phyloP scores from a whole-genome alignment of 30 jellyfish, hydroid and myxozoan genomes.

The Mastigias papua region DNA sequence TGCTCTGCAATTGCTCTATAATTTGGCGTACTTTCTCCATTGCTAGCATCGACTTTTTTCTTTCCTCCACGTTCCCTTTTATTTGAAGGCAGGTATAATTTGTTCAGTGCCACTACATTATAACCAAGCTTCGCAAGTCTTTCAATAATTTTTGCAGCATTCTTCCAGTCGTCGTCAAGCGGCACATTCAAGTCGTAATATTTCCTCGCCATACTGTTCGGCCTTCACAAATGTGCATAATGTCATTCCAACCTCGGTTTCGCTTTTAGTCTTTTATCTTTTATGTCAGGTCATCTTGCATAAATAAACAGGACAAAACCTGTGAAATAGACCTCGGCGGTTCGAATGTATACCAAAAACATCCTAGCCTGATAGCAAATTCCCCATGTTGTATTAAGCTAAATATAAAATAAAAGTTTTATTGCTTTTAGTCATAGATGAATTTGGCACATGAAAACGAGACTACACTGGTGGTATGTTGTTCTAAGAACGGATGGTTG shows the following conservation, averaged over 20 bases:
- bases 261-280: background rate
- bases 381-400: no score
- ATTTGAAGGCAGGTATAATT: slow-evolving; percentile 1
- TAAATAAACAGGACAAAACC: no score
- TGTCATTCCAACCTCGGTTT: background rate
- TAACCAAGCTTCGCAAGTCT: slow-evolving; percentile 52
- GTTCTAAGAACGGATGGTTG: slow-evolving; percentile 18
- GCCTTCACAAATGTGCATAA: background rate
- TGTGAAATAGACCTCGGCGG: no score
- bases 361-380: no score
- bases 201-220: slow-evolving; percentile 49
- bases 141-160: slow-evolving; percentile 45
- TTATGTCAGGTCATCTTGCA: no score
- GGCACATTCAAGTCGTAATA: slow-evolving; percentile 60
- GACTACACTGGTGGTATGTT: slow-evolving; percentile 30
- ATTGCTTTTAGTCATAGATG: no score
- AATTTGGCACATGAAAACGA: background rate
- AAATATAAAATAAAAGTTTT: no score
- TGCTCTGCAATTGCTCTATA: background rate
- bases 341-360: no score
- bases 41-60: slow-evolving; percentile 21
- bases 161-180: slow-evolving; percentile 22
- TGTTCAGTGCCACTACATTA: slow-evolving; percentile 49
- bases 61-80: slow-evolving; percentile 37
- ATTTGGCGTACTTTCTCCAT: background rate